Conservation (phyloP, 2,888 invertebrate species). For the Synergus umbraculus region DNA sequence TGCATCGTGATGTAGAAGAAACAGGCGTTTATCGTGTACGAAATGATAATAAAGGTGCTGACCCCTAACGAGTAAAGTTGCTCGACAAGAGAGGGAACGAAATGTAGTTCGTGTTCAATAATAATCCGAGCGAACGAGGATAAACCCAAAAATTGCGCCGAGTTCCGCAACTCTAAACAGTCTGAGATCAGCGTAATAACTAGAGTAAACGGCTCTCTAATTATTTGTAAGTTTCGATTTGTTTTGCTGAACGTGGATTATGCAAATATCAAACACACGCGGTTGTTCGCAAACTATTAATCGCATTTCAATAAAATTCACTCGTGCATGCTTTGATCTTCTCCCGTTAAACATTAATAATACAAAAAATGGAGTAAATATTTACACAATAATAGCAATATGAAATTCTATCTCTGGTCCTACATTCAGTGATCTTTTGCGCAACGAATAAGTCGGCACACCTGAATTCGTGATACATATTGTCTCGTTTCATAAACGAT, state of each 20-base stretch:
- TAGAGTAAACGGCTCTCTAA: neutral
- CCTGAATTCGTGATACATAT: constrained; percentile 29
- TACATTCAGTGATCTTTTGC: neutral
- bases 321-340: neutral
- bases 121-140: constrained; percentile 9
- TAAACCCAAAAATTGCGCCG: constrained; percentile 15
- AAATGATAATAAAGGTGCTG: constrained; percentile 7
- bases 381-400: neutral
- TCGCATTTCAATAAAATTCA: neutral
- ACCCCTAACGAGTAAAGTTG: neutral
- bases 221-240: constrained; percentile 15
- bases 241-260: constrained; percentile 5
- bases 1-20: neutral
- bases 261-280: neutral
- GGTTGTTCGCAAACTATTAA: neutral
- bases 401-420: neutral
- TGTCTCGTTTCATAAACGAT: constrained; percentile 2
- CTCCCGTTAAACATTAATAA: neutral
- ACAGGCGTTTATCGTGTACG: neutral
- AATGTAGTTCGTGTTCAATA: constrained; percentile 29
- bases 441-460: constrained; percentile 21
- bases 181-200: constrained; percentile 1
- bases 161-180: neutral
- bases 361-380: too few species aligned
- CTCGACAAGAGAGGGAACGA: neutral